Base-by-base conservation (phyloP, 2,888 invertebrate genomes). In the Alviniconcha strummeri region DNA sequence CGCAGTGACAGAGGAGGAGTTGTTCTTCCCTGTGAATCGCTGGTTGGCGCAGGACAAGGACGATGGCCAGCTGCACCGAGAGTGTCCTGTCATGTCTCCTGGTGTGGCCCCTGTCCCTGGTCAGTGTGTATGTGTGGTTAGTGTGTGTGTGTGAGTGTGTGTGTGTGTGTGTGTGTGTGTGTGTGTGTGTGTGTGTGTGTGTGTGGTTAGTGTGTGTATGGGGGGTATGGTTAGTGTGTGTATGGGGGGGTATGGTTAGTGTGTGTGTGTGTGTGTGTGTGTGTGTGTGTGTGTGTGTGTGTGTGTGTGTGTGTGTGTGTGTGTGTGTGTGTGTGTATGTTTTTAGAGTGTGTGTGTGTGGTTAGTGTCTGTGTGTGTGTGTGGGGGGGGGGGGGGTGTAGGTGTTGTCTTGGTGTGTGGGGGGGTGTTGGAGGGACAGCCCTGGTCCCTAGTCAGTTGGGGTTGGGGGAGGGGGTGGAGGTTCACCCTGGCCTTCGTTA, bases 31-130 rank as follows among this genome's bases (percentile, higher is more conserved):
- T 81, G 84, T 91, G 17, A 89, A 92, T 85, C 88, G 91, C 55
- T 92, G 92, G 92, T 86, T 92, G 81, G 89, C 91, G 56, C 85
- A 87, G 36, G 91, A 91, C 80, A 87, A 89, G 76, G 91, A 90
- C 77, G 92, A 91, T 87, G 89, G 90, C 81, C 89, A 90, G 84
- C 86, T 90, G 19, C 88, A 88, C 77, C 86, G 91, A 67, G 92
- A 92, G 84, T 86, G 90, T 82, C 89, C 91, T n/a, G 86, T 90
- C 19, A 82, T 86, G 5, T 84, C 87, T 77, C 88, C 89, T 69
- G 89, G 89, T 15, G 83, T 85, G 54, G 85, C 89, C 78, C 85
- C 90, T 76, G 85, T 89, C 17, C 91, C 92, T 84, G 88, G 92
- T 92, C 82, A 67, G 74, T 57, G 13, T 5, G 9, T 64, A n/a